Conservation (phyloP, 2,113 vertebrate genomes). For the Spilogale gracilis region DNA sequence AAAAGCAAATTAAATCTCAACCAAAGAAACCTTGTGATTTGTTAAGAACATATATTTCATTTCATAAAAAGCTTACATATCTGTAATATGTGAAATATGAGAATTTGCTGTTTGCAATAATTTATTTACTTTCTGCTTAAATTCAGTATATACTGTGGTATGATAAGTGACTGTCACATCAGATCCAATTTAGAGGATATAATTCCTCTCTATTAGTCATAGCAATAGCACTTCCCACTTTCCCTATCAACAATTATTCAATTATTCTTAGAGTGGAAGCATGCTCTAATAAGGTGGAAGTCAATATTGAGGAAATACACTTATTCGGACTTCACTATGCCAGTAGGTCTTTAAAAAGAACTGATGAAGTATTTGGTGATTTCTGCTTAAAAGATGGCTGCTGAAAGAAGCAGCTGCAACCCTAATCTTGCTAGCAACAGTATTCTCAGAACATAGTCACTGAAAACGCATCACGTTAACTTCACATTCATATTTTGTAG, state of each 20-base stretch:
- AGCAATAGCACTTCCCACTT: background rate
- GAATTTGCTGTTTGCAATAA: background rate
- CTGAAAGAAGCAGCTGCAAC: background rate
- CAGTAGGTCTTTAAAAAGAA: background rate
- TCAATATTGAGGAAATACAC: background rate
- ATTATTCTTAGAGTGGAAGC: background rate
- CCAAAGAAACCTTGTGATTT: background rate
- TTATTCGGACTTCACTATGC: background rate
- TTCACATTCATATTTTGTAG: conserved; percentile 65
- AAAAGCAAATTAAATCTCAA: conserved; percentile 3
- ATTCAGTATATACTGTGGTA: background rate
- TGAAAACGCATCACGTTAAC: conserved; percentile 54
- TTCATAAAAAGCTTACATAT: background rate
- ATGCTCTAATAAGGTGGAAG: background rate
- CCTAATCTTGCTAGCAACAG: background rate
- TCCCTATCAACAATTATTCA: background rate
- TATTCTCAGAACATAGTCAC: conserved; percentile 4
- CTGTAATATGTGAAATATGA: background rate
- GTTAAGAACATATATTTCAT: background rate
- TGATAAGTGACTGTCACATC: background rate
- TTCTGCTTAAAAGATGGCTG: background rate
- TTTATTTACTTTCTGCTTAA: conserved; percentile 11
- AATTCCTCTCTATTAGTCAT: conserved; percentile 1
- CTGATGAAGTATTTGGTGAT: background rate
- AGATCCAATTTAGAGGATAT: conserved; percentile 35